A percentile compares a stretch with the other conserved stretches of the same genome.
Conservation (phyloP, 2,113 vertebrate genomes). For the Eulacestoma nigropectus region DNA sequence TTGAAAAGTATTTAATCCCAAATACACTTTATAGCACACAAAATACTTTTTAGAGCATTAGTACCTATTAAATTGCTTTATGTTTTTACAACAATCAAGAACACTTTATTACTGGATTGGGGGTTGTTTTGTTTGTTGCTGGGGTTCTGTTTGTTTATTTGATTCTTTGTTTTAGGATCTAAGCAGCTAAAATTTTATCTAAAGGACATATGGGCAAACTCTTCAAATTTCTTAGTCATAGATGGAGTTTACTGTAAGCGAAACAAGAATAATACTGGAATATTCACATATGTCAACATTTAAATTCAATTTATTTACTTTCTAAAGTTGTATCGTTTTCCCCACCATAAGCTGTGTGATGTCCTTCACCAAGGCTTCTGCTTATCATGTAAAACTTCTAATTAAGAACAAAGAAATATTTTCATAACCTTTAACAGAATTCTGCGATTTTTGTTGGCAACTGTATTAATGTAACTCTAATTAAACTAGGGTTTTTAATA, state of each 20-base stretch:
- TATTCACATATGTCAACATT: background rate
- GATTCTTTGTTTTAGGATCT: background rate
- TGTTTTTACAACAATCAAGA: background rate
- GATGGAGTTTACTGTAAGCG: background rate
- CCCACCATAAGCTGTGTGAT: background rate
- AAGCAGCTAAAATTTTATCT: background rate
- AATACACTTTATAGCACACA: background rate
- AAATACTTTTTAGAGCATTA: background rate
- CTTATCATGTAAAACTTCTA: background rate
- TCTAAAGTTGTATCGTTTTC: background rate
- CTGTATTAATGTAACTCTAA: background rate
- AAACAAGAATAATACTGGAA: background rate
- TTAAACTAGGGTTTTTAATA: background rate
- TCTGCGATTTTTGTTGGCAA: background rate
- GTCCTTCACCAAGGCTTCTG: background rate
- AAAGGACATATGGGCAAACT: background rate
- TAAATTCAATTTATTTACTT: background rate
- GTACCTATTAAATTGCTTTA: background rate
- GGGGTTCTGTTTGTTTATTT: background rate
- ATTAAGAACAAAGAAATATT: background rate
- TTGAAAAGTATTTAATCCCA: background rate
- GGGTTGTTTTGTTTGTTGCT: background rate
- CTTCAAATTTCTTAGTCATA: background rate
- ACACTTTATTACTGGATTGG: background rate
- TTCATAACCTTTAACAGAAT: conserved; percentile 19